Percentiles rank a stretch among this genome's conserved stretches.
phyloP scores from a whole-genome alignment of 2,797 vertebrate genomes.

The Etheostoma nigrum region DNA sequence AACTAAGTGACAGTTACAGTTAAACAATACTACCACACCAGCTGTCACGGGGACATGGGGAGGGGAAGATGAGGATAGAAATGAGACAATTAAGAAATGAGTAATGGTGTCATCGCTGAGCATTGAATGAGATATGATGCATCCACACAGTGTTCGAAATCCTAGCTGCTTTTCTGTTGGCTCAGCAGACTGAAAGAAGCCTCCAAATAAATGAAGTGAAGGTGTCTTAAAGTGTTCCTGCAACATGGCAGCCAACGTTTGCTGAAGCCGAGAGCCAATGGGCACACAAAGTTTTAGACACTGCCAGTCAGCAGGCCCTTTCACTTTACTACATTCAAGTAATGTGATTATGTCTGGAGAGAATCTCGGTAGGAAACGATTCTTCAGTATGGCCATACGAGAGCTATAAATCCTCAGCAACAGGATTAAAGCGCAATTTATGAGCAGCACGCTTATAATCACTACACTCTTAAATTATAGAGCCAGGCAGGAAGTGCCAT shows the following conservation, averaged over 20 bases:
- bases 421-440: conserved; percentile 71
- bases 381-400: conserved; percentile 63
- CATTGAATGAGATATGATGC: conserved; percentile 25
- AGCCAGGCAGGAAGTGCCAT: conserved; percentile 30
- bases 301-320: conserved; percentile 64
- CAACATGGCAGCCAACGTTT: conserved; percentile 46
- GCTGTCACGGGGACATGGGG: conserved; percentile 32
- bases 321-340: conserved; percentile 61
- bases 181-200: conserved; percentile 13
- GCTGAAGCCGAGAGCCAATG: conserved; percentile 49
- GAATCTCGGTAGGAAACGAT: conserved; percentile 58
- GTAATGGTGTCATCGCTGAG: conserved; percentile 27
- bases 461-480: conserved; percentile 60
- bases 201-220: conserved; percentile 53
- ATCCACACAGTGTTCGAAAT: conserved; percentile 31
- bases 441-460: conserved; percentile 63
- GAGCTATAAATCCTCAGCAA: conserved; percentile 70
- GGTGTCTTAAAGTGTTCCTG: conserved; percentile 53
- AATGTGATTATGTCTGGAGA: conserved; percentile 74
- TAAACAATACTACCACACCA: conserved; percentile 37
- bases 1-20: conserved; percentile 25
- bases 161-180: conserved; percentile 39
- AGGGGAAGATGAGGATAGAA: conserved; percentile 31
- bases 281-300: conserved; percentile 52
- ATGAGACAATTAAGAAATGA: conserved; percentile 46